Base-by-base conservation (phyloP, 2,797 vertebrate species). In the Mormyrus proboscirostris region DNA sequence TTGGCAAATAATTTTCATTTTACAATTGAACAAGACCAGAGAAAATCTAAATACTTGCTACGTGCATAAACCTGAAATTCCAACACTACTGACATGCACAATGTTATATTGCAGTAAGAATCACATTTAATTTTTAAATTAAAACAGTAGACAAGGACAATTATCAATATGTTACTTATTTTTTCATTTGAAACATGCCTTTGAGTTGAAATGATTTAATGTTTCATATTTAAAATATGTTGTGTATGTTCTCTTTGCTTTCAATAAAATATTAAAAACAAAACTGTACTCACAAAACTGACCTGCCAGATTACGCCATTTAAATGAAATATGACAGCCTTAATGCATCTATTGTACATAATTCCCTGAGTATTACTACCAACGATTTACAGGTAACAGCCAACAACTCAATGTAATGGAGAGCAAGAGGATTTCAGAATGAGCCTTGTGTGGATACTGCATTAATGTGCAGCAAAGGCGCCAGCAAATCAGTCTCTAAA, bases 151-250 rank as follows among this genome's bases (percentile, higher is more conserved):
- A 76, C 14, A 19, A 76, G 33, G 6, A 38, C 29, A 41, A 19
- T 38, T 76, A 76, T 41, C 41, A 33, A 38, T 59, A 62, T 76
- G 10, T 33, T 12, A 76, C 33, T 16, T 41, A 76, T 59, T 69
- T 65, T 69, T 29, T 69, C 10, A 69, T 69, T 69, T 69, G 25
- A 69, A 69, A 33, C 62, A 29, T 69, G 25, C 25, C 25, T 33
- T 69, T 69, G 76, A 41, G 14, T 44, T n/a, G 14, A 82, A 41
- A 44, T 82, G 3, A 47, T 44, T 88, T 47, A 49, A 69, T n/a
- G 90, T 57, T 86, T 90, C 55, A 57, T n/a, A 93, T 94, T 91
- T 69, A 47, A 51, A 53, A 76, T 69, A 14, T 76, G 14, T 51
- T 47, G 25, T 59, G 33, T 76, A 41, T 41, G 29, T 76, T 38